A percentile compares a stretch with the other conserved stretches of the same genome.
Evolutionary conservation across 2,797 vertebrate genomes (phyloP).

Genomic region (Allobates femoralis): DNA sequence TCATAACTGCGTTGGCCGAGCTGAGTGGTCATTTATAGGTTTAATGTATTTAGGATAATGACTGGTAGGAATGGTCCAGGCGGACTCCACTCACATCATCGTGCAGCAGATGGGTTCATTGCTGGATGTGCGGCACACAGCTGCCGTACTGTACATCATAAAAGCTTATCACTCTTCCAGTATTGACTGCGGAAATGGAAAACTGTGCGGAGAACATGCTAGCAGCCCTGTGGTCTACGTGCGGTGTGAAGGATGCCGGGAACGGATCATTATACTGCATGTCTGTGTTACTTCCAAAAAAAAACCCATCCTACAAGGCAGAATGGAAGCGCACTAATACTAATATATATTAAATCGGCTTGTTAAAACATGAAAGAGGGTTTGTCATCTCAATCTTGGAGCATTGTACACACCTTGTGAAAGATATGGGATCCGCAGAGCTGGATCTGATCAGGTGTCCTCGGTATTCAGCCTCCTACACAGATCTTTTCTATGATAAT

Average conservation of each 20-base stretch:
- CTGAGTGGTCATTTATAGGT: conserved; percentile 58
- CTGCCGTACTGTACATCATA: conserved; percentile 58
- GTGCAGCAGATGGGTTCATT: conserved; percentile 51
- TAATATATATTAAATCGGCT: not conserved
- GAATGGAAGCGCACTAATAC: not conserved
- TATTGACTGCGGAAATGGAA: conserved; percentile 61
- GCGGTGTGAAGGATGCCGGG: not conserved
- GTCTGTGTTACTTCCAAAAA: conserved; percentile 18
- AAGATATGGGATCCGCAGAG: not conserved
- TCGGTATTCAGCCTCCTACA: not conserved
- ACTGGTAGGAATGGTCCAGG: conserved; percentile 44
- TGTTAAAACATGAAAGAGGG: not conserved
- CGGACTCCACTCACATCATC: conserved; percentile 41
- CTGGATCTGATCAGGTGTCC: not conserved
- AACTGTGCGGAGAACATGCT: conserved; percentile 9
- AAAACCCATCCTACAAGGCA: not conserved
- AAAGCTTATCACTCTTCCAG: conserved; percentile 58
- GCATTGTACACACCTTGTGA: not conserved
- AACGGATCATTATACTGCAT: not conserved
- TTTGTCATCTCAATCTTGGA: not conserved
- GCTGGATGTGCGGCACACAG: conserved; percentile 40
- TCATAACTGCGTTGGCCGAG: conserved; percentile 22
- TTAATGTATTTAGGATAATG: conserved; percentile 60
- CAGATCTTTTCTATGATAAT: not conserved
- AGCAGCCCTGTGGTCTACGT: conserved; percentile 32